Evolutionary conservation across 2,888 invertebrate species (phyloP).

Genomic region (Lepidochitona cinerea): DNA sequence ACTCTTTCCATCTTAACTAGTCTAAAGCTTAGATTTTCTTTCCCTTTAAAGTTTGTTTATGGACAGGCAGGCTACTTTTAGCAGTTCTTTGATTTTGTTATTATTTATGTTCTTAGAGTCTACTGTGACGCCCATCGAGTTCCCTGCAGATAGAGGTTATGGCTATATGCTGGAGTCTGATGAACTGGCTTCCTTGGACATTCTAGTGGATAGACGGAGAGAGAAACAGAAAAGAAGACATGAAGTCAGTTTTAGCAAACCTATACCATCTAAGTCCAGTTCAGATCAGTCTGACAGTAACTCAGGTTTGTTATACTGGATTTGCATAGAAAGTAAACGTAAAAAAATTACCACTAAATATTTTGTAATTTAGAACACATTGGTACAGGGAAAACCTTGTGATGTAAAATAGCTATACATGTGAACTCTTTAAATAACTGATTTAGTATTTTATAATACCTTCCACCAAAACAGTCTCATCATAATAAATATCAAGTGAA

Average conservation of each 20-base stretch:
- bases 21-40: too few species aligned
- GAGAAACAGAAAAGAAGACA: slow-evolving; percentile 8
- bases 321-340: background rate
- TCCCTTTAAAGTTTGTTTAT: too few species aligned
- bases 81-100: too few species aligned
- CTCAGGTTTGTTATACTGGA: background rate
- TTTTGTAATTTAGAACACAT: background rate
- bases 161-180: slow-evolving; percentile 49
- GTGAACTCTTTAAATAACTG: too few species aligned
- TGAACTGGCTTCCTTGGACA: slow-evolving; percentile 42
- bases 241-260: background rate
- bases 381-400: background rate
- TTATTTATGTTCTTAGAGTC: slow-evolving; percentile 33
- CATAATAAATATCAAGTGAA: background rate
- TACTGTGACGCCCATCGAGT: slow-evolving; percentile 46
- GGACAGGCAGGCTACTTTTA: too few species aligned
- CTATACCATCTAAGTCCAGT: background rate
- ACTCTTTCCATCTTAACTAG: too few species aligned
- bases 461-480: too few species aligned
- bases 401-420: background rate
- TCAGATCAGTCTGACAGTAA: background rate
- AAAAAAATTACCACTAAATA: background rate
- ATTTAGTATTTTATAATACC: too few species aligned
- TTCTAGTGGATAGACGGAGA: slow-evolving; percentile 25
- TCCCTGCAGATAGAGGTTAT: slow-evolving; percentile 31